Base-by-base conservation (phyloP, 2,797 vertebrate species). In the Oreonectes daqikongensis region DNA sequence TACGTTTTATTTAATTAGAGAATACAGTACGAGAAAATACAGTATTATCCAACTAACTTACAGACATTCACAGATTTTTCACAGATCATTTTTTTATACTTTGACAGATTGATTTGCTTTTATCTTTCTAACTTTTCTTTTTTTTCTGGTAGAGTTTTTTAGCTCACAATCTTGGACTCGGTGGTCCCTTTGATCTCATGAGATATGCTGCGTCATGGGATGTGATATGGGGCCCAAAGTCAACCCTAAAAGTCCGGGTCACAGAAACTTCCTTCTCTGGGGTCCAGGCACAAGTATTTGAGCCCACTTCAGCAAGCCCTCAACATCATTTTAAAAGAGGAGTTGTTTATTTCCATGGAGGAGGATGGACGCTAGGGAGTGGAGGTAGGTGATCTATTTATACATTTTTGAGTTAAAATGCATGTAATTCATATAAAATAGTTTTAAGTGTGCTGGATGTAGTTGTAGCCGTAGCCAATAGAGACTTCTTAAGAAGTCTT, bases 281-380 rank as follows among this genome's bases (percentile, higher is more conserved):
- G 0, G 93, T 98, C 15, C 92, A 94, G 72, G 90, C 95, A 70
- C 86, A 97, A 9, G 92, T 99, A 61, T 99, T 96, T 69, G 91
- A 94, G 83, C 93, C 96, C 0, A 84, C 84, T 4, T 84, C 74
- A 0, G 87, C 85, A 0, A 84, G 75, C 65, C 73, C 9, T 24
- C 82, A 85, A 20, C 20, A 11, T 3, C 83, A 28, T 0, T 90
- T 93, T 73, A 96, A 88, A 72, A 93, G 95, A 66, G 90, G 94
- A 0, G 77, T 99, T 22, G 10, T 99, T 59, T 99, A 96, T 48
- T 94, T 98, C 86, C 97, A 99, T 0, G 97, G 97, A 17, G 97
- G 97, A 6, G 97, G 97, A 71, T 99, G 97, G 97, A 95, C 96
- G 2, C 86, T 98, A 38, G 92, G 93, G 80, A 96, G 96, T 28